Base-by-base conservation (phyloP, 2,888 invertebrate genomes). In the Chrysolina haemoptera region DNA sequence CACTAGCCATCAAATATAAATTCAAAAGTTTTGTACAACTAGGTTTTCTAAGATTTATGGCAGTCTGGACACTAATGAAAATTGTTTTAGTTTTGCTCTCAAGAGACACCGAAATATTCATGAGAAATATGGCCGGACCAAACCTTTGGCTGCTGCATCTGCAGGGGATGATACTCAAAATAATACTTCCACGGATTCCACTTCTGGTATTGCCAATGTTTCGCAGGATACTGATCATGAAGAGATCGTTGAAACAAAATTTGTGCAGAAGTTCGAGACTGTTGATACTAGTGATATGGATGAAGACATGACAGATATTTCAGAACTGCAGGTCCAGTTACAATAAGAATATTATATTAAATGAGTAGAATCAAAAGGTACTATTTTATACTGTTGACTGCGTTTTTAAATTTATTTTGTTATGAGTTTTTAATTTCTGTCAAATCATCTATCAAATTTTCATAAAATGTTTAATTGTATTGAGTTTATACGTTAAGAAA, bases 31-130 rank as follows among this genome's bases (percentile, higher is more conserved):
- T 8, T 35, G 35, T 35, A 6, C 8, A 8, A 35, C 35, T 35
- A 8, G 35, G 35, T 35, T 35, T 6, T 35, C 0, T 35, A 35
- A 35, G 6, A 35, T 35, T 35, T 35, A 35, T 35, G 8, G 35
- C 3, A 35, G 35, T 35, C 3, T 35, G 35, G 35, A 8, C 35
- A 35, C 35, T 35, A 35, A 35, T 8, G 8, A 35, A 35, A 8
- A 70, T 48, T 41, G 48, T 69, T 74, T 14, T 66, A 86, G 86
- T 68, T 96, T 96, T 86, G 96, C 96, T 22, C 89, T 96, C 74
- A 96, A 96, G 85, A 90, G 96, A 76, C 96, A 96, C 86, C 91
- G 95, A 79, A 94, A 94, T 80, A 96, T 96, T 81, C 96, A 96
- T 87, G 95, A 96, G 83, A 96, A 96, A 89, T 96, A 96, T 85